Conservation (phyloP, 2,797 vertebrate genomes). For the Pseudochirops corinnae region DNA sequence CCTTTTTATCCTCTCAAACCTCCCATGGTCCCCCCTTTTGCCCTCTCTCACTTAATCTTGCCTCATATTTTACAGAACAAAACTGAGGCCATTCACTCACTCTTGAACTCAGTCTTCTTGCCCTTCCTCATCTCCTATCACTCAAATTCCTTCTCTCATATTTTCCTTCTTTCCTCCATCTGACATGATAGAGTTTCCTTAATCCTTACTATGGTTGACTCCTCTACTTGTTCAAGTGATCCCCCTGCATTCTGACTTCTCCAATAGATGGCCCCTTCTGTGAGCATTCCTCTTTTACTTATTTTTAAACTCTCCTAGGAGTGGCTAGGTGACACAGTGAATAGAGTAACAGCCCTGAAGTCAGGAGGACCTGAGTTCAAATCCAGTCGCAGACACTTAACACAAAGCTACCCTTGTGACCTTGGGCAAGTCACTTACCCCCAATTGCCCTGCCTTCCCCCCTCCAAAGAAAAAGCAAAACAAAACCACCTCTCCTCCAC, state of each 20-base stretch:
- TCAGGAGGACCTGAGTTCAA: no score
- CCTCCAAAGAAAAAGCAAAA: no score
- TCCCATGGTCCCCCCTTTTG: neutral
- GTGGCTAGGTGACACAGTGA: no score
- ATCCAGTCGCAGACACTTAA: no score
- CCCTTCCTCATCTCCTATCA: neutral
- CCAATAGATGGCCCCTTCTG: no score
- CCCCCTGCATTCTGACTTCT: no score
- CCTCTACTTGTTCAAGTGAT: neutral
- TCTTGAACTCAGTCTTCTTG: neutral
- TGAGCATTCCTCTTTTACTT: neutral
- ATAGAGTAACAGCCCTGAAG: no score
- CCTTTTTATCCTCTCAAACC: neutral
- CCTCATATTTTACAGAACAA: neutral
- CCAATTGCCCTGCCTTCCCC: no score
- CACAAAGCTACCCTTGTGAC: no score
- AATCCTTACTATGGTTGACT: neutral
- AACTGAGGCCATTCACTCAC: neutral
- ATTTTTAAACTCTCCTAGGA: neutral
- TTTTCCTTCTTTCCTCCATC: neutral
- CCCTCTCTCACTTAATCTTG: neutral
- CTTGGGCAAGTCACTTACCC: no score
- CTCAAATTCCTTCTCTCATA: neutral
- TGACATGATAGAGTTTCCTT: neutral
- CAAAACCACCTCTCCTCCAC: no score